These are phyloP conservation scores for Aradophagus sp. DNA, from an alignment of 1,140 invertebrate genomes.

Conservation along the genomic window DNA sequence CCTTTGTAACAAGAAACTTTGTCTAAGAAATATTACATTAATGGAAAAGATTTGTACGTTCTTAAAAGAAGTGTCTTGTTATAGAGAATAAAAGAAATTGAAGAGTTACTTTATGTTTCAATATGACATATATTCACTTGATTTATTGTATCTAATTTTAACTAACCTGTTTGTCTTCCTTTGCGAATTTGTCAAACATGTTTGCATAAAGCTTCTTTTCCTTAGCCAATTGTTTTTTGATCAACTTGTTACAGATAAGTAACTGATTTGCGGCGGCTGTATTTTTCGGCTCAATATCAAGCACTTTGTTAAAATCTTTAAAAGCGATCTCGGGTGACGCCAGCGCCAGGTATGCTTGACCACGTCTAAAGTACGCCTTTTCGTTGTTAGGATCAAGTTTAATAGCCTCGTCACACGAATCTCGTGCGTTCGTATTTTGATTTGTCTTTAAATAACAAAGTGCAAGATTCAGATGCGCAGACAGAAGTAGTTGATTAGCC, in stretches of 20 bases:
- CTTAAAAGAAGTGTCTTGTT: too few species aligned
- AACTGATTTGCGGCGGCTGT: constrained; percentile 89
- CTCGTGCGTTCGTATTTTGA: constrained; percentile 83
- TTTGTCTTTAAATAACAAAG: constrained; percentile 89
- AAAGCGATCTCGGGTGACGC: constrained; percentile 87
- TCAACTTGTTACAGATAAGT: constrained; percentile 81
- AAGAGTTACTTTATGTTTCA: too few species aligned
- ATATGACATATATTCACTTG: too few species aligned
- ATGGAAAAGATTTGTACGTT: too few species aligned
- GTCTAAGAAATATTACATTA: too few species aligned
- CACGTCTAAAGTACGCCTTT: constrained; percentile 93
- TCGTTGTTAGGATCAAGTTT: constrained; percentile 86
- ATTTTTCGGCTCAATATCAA: constrained; percentile 84
- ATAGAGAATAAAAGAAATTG: too few species aligned
- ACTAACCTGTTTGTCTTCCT: constrained; percentile 84
- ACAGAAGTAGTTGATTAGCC: constrained; percentile 80
- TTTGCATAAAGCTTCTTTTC: constrained; percentile 95
- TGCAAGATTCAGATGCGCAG: constrained; percentile 88
- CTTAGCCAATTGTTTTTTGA: constrained; percentile 84
- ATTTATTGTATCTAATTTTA: neutral
- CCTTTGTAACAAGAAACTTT: too few species aligned
- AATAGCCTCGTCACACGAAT: constrained; percentile 82
- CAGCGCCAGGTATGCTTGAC: constrained; percentile 84
- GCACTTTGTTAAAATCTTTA: constrained; percentile 85
- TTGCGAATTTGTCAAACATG: constrained; percentile 95